Evolutionary conservation across 1,140 invertebrate species (phyloP).

Genomic region (Linepithema humile): DNA sequence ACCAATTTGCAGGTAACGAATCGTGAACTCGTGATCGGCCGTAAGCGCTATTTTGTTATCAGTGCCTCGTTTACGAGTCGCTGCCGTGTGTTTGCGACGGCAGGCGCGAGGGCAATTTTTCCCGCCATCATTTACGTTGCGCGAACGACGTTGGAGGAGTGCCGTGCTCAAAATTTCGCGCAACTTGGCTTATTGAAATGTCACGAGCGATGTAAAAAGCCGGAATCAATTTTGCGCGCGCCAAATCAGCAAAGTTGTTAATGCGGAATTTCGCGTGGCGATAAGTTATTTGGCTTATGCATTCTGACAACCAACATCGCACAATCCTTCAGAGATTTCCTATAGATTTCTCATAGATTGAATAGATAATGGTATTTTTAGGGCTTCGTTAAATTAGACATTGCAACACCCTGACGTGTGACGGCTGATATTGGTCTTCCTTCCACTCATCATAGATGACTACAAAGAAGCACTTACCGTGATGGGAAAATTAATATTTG

Average conservation of each 20-base stretch:
- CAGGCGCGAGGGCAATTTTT: constrained; percentile 42
- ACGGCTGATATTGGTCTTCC: background rate
- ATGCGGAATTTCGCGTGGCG: background rate
- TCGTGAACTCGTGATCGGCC: constrained; percentile 53
- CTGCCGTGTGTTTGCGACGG: constrained; percentile 36
- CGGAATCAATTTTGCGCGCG: background rate
- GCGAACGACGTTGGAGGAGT: background rate
- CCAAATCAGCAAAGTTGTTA: background rate
- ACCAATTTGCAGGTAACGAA: constrained; percentile 54
- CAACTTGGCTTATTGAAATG: constrained; percentile 6
- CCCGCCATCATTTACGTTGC: constrained; percentile 7
- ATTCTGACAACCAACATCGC: background rate
- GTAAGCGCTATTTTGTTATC: constrained; percentile 53
- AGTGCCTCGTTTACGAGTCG: constrained; percentile 35
- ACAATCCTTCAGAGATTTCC: background rate
- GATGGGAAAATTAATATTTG: constrained; percentile 32
- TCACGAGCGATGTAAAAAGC: background rate
- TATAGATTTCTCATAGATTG: background rate
- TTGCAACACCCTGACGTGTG: background rate
- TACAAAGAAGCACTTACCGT: background rate
- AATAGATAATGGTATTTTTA: background rate
- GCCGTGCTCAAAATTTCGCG: background rate
- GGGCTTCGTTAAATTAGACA: background rate
- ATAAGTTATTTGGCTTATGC: background rate
- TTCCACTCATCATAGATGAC: background rate